Evolutionary conservation across 2,113 vertebrate species (phyloP), one percentile per base, ranked within the genome.

Genomic region (Podarcis raffonei): DNA sequence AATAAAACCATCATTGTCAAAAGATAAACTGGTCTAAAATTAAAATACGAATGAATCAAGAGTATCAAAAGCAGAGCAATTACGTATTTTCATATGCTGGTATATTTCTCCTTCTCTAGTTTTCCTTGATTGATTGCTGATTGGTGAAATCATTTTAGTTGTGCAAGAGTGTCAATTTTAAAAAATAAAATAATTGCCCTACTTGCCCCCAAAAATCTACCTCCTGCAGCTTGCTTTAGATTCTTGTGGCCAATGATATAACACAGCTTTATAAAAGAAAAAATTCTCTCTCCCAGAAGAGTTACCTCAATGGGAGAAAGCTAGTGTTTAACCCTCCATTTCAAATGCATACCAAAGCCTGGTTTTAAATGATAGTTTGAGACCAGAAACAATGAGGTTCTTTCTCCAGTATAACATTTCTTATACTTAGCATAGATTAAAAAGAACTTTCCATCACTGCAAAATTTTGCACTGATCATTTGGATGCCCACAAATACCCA

Each of bases 301-400:
- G 1, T 32, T 4, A 75, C 84, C 86, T 82, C 27, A 0, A 68
- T 4, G n/a, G 11, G 30, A 83, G 27, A 88, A 12, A 20, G 6
- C 25, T 5, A 77, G 39, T 35, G 87, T 88, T 78, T 65, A 79
- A 81, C 59, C 9, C 12, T 69, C 71, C 13, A 81, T 93, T 91
- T 82, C 0, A 79, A 87, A 18, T 35, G 69, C 32, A 0, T 74
- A 87, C 39, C 39, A 81, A 0, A 76, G 0, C 16, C 66, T 62
- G n/a, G 53, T 23, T 30, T 12, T 77, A 78, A 86, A 86, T 83
- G 32, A 27, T 81, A 71, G 48, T 23, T 72, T 75, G 57, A 82
- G 30, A 75, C 35, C n/a, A n/a, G 68, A 59, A 87, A 87, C 68
- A 81, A 82, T 23, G 6, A 42, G 35, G 30, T 65, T 62, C 53